phyloP scores from a whole-genome alignment of 2,113 vertebrate species.

The Promerops cafer region DNA sequence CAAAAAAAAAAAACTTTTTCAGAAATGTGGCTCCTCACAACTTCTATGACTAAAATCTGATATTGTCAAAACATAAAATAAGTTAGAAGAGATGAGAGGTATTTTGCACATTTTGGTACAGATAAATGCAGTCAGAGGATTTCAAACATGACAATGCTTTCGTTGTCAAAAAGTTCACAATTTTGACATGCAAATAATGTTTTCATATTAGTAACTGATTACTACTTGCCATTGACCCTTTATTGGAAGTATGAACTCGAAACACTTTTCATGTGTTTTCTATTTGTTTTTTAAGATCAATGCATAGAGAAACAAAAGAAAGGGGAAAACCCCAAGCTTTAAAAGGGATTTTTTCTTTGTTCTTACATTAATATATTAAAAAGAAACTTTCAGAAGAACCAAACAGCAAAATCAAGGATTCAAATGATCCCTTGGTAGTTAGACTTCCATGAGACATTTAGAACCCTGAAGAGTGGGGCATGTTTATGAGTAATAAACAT shows the following conservation, averaged over 20 bases:
- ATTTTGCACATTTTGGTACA: background rate
- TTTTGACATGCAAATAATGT: background rate
- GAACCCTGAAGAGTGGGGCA: background rate
- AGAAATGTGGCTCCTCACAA: fast-evolving
- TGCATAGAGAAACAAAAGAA: background rate
- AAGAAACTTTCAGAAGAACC: background rate
- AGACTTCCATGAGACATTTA: background rate
- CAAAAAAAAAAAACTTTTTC: background rate
- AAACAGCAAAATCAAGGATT: background rate
- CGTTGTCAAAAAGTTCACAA: background rate
- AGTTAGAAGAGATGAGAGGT: background rate
- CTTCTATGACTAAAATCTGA: background rate
- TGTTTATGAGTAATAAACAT: background rate
- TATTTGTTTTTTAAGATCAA: background rate
- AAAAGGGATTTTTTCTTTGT: background rate
- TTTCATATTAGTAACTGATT: background rate
- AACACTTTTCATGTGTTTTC: background rate
- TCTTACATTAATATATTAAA: background rate
- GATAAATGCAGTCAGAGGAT: background rate
- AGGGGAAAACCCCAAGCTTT: background rate
- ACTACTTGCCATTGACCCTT: background rate
- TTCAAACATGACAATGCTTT: background rate
- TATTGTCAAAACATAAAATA: background rate
- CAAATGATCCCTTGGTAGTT: background rate
- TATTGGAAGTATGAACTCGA: background rate